Conservation (phyloP, 2,888 invertebrate genomes). For the Leuctra nigra region DNA sequence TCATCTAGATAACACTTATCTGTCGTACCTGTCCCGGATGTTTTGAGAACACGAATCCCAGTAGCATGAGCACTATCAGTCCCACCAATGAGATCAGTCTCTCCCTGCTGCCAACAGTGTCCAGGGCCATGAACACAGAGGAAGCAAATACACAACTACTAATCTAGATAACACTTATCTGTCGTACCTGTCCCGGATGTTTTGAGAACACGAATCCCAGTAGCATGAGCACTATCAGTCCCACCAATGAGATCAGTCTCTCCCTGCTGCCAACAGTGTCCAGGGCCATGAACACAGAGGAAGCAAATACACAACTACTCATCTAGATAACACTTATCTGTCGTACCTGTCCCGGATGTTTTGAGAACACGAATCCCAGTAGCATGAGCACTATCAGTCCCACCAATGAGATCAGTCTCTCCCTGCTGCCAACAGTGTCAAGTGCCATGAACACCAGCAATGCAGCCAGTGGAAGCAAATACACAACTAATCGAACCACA, state of each 20-base stretch:
- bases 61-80: no score
- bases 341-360: slow-evolving; percentile 47
- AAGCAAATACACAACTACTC: no score
- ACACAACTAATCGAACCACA: slow-evolving; percentile 34
- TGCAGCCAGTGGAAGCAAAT: slow-evolving; percentile 43
- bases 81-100: no score
- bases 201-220: slow-evolving; percentile 58
- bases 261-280: slow-evolving; percentile 53
- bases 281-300: slow-evolving; percentile 55
- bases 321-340: no score
- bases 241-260: slow-evolving; percentile 62
- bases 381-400: slow-evolving; percentile 60
- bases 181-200: slow-evolving; percentile 46
- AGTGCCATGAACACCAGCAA: slow-evolving; percentile 54
- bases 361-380: slow-evolving; percentile 57
- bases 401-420: slow-evolving; percentile 59
- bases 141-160: no score
- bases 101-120: no score
- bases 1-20: no score
- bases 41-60: no score
- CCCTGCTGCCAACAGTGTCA: slow-evolving; percentile 52
- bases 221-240: slow-evolving; percentile 55
- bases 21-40: no score
- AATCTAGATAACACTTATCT: no score
- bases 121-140: no score